phyloP scores from a whole-genome alignment of 2,888 invertebrate genomes.

The Exephanes ischioxanthus region DNA sequence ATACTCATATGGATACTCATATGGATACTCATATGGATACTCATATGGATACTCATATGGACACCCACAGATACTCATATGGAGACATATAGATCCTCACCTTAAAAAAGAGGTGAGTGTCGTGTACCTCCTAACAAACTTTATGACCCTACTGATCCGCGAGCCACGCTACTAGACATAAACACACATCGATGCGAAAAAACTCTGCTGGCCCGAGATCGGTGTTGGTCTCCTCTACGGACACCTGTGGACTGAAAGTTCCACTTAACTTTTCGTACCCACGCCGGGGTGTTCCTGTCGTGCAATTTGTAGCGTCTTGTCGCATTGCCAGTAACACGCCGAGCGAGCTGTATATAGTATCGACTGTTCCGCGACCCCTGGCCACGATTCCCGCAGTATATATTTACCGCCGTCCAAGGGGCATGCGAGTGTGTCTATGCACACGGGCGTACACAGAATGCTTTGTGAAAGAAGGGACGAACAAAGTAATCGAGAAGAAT shows the following conservation, averaged over 20 bases:
- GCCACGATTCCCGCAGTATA: not conserved
- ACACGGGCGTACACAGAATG: not conserved
- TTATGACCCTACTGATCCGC: constrained; percentile 3
- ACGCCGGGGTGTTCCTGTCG: not conserved
- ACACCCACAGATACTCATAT: too few relatives aligned
- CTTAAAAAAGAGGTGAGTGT: constrained; percentile 4
- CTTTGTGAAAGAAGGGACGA: constrained; percentile 1
- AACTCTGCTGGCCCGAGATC: not conserved
- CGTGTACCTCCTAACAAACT: constrained; percentile 24
- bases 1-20: too few relatives aligned
- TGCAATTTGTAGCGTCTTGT: constrained; percentile 47
- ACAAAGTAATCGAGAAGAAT: constrained; percentile 13
- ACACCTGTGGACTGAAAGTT: constrained; percentile 38
- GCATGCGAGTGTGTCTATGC: not conserved
- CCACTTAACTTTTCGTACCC: constrained; percentile 27
- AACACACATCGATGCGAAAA: not conserved
- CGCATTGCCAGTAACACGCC: constrained; percentile 41
- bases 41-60: too few relatives aligned
- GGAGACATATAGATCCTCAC: too few relatives aligned
- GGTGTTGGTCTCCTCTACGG: constrained; percentile 5
- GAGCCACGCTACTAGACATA: not conserved
- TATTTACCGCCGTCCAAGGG: not conserved
- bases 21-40: too few relatives aligned
- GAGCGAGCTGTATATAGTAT: constrained; percentile 9
- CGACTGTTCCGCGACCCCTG: not conserved